Percentiles rank a stretch among this genome's conserved stretches.
phyloP scores from a whole-genome alignment of 1,140 invertebrate genomes.

The Brachionus rubens region DNA sequence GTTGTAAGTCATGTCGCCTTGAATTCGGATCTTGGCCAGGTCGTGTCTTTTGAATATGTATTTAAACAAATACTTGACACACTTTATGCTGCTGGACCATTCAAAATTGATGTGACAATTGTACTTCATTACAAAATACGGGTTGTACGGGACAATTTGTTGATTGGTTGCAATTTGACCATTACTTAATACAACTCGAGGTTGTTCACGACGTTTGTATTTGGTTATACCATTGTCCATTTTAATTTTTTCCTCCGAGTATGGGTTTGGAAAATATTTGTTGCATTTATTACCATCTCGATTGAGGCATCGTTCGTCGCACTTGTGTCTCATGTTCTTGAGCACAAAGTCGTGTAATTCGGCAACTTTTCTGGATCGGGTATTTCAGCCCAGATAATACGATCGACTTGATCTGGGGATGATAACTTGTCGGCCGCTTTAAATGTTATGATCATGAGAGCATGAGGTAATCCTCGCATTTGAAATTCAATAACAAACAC shows the following conservation, averaged over 20 bases:
- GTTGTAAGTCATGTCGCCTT: not conserved
- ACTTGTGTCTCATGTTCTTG: conserved; percentile 49
- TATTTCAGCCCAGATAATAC: conserved; percentile 48
- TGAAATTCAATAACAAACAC: conserved; percentile 63
- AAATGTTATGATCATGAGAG: conserved; percentile 62
- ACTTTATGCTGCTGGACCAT: conserved; percentile 45
- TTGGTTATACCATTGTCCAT: conserved; percentile 47
- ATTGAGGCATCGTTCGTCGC: conserved; percentile 49
- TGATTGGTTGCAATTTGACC: conserved; percentile 7
- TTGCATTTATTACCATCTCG: conserved; percentile 47
- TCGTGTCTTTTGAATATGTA: conserved; percentile 55
- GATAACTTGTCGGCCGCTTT: conserved; percentile 30
- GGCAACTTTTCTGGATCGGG: conserved; percentile 35
- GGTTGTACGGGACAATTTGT: conserved; percentile 47
- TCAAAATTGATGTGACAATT: conserved; percentile 49
- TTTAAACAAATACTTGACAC: conserved; percentile 54
- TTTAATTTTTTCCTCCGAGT: conserved; percentile 35
- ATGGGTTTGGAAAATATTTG: conserved; percentile 49
- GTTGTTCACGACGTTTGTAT: conserved; percentile 21
- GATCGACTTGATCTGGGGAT: conserved; percentile 43
- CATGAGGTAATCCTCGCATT: conserved; percentile 63
- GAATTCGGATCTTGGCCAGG: not conserved
- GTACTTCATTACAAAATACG: conserved; percentile 45
- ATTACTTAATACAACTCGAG: not conserved
- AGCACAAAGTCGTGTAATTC: conserved; percentile 47